Evolutionary conservation across 2,888 invertebrate genomes (phyloP).

Genomic region (Chymomyza procnemis): DNA sequence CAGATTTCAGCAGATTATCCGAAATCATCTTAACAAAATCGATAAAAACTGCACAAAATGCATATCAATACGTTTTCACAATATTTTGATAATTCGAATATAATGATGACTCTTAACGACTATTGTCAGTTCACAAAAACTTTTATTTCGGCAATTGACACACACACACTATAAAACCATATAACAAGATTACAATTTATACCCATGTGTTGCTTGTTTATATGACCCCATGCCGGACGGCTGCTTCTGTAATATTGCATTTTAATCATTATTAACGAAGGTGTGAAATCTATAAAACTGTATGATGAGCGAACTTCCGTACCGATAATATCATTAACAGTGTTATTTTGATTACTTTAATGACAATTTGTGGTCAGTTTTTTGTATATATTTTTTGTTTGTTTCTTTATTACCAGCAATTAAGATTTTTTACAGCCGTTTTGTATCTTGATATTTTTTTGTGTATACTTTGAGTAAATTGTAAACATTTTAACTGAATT

Average conservation of each 20-base stretch:
- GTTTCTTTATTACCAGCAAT: not conserved
- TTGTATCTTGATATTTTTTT: not conserved
- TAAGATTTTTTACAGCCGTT: not conserved
- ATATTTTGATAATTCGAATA: not conserved
- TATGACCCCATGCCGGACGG: not conserved
- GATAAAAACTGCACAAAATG: not conserved
- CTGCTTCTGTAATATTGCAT: not conserved
- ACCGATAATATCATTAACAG: not conserved
- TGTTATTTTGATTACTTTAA: conserved; percentile 41
- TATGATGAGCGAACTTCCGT: not conserved
- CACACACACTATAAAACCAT: not conserved
- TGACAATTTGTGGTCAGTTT: conserved; percentile 66
- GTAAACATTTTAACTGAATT: not conserved
- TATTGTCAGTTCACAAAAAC: not conserved
- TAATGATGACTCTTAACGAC: not conserved
- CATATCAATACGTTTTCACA: not conserved
- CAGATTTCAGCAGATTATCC: not conserved
- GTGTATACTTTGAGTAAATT: not conserved
- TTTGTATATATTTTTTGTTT: conserved; percentile 17
- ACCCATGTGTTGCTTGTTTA: not conserved
- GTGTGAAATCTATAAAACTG: conserved; percentile 1
- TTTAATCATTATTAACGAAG: not conserved
- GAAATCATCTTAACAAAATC: not conserved
- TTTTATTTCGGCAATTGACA: conserved; percentile 3
- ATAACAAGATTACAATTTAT: not conserved